Evolutionary conservation across 2,888 invertebrate species (phyloP).

Genomic region (Tricholauxania praeusta): DNA sequence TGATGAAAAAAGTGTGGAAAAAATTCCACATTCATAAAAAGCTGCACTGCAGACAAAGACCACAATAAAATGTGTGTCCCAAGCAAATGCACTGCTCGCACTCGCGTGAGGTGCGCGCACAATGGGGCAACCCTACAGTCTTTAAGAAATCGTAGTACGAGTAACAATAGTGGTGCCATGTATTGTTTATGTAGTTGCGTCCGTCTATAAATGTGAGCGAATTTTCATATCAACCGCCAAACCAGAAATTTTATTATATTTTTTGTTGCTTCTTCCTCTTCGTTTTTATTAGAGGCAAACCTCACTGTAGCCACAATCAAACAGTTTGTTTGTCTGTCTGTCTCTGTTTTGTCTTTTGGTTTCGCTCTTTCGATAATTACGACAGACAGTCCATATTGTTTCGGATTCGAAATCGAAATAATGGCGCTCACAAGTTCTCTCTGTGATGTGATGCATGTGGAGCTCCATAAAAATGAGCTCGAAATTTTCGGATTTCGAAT

Average conservation of each 20-base stretch:
- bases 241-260: neutral
- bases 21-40: neutral
- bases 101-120: neutral
- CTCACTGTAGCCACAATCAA: constrained; percentile 18
- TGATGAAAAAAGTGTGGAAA: neutral
- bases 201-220: constrained; percentile 13
- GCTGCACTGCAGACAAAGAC: constrained; percentile 14
- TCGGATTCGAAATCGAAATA: neutral
- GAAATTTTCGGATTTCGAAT: neutral
- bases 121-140: neutral
- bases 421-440: constrained; percentile 1
- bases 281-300: constrained; percentile 18
- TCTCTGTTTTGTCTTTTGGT: constrained; percentile 1
- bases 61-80: neutral
- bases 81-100: constrained; percentile 18
- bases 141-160: too few relatives aligned
- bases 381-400: too few relatives aligned
- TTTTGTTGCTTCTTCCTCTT: neutral
- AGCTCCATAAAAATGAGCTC: neutral
- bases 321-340: constrained; percentile 4
- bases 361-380: neutral
- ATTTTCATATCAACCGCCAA: constrained; percentile 32
- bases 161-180: too few relatives aligned
- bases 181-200: constrained; percentile 2
- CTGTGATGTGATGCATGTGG: neutral